Conservation (phyloP, 2,113 vertebrate species). For the Dinomys branickii region DNA sequence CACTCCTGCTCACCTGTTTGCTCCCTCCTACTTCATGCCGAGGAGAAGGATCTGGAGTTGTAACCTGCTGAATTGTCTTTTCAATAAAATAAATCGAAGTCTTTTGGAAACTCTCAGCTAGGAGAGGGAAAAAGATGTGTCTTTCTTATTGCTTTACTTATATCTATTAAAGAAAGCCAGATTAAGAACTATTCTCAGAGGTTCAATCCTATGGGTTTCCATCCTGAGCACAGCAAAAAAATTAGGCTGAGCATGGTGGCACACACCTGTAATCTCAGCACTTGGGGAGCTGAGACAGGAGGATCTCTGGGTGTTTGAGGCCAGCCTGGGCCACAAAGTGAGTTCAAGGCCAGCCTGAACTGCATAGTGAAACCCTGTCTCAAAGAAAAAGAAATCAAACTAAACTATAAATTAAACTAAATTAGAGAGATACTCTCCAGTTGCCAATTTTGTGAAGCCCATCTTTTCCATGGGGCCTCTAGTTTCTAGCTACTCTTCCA, state of each 20-base stretch:
- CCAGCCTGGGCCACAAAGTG: neutral
- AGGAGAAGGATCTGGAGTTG: neutral
- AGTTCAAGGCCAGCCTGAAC: neutral
- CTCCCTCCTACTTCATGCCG: neutral
- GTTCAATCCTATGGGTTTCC: neutral
- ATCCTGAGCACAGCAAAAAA: neutral
- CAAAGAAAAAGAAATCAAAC: neutral
- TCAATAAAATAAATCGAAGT: neutral
- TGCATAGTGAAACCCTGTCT: neutral
- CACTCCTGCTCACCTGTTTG: neutral
- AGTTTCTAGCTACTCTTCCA: neutral
- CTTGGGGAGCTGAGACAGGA: neutral
- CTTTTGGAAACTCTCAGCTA: conserved; percentile 22
- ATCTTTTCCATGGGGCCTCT: neutral
- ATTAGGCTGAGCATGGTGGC: neutral
- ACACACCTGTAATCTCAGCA: neutral
- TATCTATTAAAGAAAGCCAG: neutral
- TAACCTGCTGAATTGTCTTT: neutral
- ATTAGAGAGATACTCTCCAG: neutral
- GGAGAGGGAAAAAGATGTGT: neutral
- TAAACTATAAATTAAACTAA: neutral
- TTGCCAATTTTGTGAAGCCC: neutral
- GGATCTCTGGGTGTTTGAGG: neutral
- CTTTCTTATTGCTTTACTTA: neutral
- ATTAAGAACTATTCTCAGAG: neutral